Evolutionary conservation across 1,140 invertebrate species (phyloP).

Genomic region (Heliconius himera): DNA sequence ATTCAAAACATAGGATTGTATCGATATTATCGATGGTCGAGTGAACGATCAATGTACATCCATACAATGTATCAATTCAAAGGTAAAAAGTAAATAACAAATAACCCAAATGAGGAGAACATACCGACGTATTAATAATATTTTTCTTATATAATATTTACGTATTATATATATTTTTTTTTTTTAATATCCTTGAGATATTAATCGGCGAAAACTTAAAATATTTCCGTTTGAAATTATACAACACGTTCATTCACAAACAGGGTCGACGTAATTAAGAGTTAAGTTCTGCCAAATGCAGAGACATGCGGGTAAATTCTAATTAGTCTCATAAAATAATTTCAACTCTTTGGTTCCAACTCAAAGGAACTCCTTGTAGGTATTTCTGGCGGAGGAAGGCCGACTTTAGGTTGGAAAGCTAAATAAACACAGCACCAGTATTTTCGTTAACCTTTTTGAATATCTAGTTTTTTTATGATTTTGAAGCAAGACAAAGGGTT

Average conservation of each 20-base stretch:
- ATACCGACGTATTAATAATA: no score
- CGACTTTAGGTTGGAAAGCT: not conserved
- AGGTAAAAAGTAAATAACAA: no score
- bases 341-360: conserved; percentile 16
- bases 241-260: not conserved
- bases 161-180: not conserved
- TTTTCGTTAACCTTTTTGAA: no score
- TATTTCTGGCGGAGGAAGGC: not conserved
- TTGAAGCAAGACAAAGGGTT: no score
- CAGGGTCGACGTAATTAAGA: conserved; percentile 18
- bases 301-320: conserved; percentile 33
- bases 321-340: conserved; percentile 32
- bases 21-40: no score
- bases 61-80: no score
- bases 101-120: no score
- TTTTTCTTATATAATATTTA: no score
- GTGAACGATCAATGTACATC: no score
- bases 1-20: no score
- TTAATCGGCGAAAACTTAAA: not conserved
- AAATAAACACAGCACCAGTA: not conserved
- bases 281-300: conserved; percentile 25
- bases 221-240: conserved; percentile 16
- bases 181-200: not conserved
- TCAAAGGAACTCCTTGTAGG: not conserved
- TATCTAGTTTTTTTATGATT: no score